Evolutionary conservation across 2,113 vertebrate species (phyloP).

Genomic region (Lagenorhynchus albirostris): DNA sequence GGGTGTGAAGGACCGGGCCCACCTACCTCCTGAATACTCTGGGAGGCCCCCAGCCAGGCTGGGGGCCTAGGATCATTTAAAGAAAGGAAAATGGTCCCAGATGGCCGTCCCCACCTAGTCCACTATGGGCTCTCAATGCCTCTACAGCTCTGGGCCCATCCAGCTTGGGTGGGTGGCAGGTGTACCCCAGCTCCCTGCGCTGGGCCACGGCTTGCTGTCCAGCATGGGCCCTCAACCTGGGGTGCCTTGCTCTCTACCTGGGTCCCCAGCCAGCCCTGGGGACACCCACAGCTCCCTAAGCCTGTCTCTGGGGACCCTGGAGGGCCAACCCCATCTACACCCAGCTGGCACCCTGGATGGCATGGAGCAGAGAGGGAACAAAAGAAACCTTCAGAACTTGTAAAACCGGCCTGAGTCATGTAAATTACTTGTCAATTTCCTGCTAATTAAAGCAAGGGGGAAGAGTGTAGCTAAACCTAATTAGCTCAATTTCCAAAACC

Average conservation of each 20-base stretch:
- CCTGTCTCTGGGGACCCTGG: not conserved
- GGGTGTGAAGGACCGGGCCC: not conserved
- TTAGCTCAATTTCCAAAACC: slow-evolving; percentile 70
- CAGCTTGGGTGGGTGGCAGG: not conserved
- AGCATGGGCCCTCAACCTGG: not conserved
- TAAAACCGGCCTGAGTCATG: not conserved
- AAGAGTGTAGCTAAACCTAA: slow-evolving; percentile 29
- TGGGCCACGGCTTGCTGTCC: not conserved
- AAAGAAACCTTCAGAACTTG: slow-evolving; percentile 20
- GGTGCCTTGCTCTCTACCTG: not conserved
- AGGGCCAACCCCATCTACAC: no score
- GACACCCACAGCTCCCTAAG: not conserved
- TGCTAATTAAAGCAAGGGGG: slow-evolving; percentile 61
- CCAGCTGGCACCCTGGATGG: not conserved
- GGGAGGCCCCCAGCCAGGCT: not conserved
- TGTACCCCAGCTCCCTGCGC: not conserved
- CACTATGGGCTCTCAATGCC: not conserved
- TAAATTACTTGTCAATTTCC: slow-evolving; percentile 51
- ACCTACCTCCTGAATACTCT: not conserved
- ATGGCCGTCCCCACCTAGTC: no score
- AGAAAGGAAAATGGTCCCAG: no score
- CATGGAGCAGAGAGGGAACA: not conserved
- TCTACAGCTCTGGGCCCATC: not conserved
- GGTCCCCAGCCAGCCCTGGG: not conserved
- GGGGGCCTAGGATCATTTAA: rapidly evolving